Conservation (phyloP, 2,797 vertebrate genomes). For the Synaphobranchus kaupii region DNA sequence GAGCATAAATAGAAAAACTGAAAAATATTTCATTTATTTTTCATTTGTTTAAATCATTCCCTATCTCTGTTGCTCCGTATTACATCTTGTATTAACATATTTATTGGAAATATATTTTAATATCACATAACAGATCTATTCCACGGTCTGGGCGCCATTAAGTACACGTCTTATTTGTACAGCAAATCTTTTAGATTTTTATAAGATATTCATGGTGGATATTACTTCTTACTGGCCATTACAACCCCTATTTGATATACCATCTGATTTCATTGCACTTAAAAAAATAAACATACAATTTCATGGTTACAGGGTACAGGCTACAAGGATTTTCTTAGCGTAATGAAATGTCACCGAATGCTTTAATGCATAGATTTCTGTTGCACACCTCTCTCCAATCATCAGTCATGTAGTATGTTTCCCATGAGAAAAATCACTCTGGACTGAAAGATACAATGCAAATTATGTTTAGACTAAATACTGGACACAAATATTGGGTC, state of each 20-base stretch:
- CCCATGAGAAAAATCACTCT: neutral
- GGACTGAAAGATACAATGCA: neutral
- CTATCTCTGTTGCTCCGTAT: neutral
- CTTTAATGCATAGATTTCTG: neutral
- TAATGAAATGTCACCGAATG: neutral
- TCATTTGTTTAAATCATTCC: neutral
- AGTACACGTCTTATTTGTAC: neutral
- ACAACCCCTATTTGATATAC: neutral
- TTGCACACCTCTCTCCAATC: neutral
- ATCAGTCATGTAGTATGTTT: neutral
- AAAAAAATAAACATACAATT: too few species aligned
- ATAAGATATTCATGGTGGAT: neutral
- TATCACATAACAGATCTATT: neutral
- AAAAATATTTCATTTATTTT: neutral
- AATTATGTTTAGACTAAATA: neutral
- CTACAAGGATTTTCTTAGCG: neutral
- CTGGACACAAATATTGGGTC: neutral
- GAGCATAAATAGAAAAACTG: neutral
- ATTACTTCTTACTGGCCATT: neutral
- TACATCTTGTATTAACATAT: neutral
- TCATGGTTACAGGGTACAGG: neutral
- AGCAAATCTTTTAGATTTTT: neutral
- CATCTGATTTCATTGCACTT: neutral
- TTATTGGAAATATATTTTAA: neutral
- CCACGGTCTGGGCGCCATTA: neutral